These are phyloP conservation scores for Mythimna vitellina DNA, from an alignment of 2,888 invertebrate species.

Conservation along the genomic window DNA sequence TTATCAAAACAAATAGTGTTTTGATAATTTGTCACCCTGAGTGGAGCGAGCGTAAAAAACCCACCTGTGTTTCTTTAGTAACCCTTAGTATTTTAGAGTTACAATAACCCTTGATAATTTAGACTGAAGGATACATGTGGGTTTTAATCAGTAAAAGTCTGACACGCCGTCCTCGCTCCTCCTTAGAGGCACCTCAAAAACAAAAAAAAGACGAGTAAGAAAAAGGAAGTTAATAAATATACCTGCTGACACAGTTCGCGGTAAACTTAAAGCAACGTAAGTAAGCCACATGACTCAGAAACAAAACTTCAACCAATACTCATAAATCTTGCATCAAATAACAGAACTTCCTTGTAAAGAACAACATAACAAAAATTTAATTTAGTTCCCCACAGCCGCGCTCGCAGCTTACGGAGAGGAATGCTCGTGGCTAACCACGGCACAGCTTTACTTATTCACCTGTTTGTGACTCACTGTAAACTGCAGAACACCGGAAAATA, in stretches of 20 bases:
- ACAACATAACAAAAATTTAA: slow-evolving; percentile 36
- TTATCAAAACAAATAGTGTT: too few species aligned
- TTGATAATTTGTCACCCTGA: not conserved
- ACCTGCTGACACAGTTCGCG: not conserved
- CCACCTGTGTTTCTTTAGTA: too few species aligned
- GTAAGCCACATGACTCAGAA: slow-evolving; percentile 4
- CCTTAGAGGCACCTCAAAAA: too few species aligned
- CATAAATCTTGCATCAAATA: slow-evolving; percentile 43
- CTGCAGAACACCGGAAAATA: slow-evolving; percentile 19
- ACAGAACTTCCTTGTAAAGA: slow-evolving; percentile 24
- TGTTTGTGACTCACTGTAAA: slow-evolving; percentile 36
- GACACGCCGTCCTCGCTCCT: too few species aligned
- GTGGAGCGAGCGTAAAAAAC: not conserved
- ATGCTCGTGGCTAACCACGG: slow-evolving; percentile 12
- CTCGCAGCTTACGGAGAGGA: not conserved
- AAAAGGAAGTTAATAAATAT: too few species aligned
- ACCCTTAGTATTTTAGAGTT: too few species aligned
- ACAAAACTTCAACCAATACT: not conserved
- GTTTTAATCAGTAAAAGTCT: too few species aligned
- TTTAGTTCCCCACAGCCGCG: slow-evolving; percentile 31
- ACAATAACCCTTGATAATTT: too few species aligned
- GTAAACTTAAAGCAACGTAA: not conserved
- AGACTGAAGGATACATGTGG: too few species aligned
- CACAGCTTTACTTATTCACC: slow-evolving; percentile 45
- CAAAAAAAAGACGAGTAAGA: too few species aligned